phyloP scores from a whole-genome alignment of 2,113 vertebrate species.

The Colius striatus region DNA sequence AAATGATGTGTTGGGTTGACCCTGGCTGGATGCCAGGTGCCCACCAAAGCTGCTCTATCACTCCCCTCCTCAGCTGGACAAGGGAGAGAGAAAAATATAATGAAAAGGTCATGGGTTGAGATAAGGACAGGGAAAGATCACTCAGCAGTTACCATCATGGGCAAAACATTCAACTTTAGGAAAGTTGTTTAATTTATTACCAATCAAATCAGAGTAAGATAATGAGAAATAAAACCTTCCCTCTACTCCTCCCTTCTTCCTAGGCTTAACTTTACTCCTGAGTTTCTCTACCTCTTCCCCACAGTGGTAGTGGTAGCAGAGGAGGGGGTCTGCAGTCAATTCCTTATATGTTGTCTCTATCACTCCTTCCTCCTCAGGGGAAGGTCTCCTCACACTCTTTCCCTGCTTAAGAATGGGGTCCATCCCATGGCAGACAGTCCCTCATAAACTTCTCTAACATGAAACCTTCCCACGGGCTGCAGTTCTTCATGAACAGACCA shows the following conservation, averaged over 20 bases:
- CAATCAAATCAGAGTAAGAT: not conserved
- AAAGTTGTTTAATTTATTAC: not conserved
- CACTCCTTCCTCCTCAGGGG: not conserved
- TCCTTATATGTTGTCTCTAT: not conserved
- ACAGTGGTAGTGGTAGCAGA: too few relatives aligned
- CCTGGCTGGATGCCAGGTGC: not conserved
- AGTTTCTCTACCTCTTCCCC: not conserved
- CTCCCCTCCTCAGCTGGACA: not conserved
- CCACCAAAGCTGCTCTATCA: not conserved
- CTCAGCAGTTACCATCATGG: not conserved
- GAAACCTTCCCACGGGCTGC: not conserved
- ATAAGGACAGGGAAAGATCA: not conserved
- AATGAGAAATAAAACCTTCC: not conserved
- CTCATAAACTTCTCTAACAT: not conserved
- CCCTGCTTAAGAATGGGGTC: not conserved
- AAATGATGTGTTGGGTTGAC: not conserved
- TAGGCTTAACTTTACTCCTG: not conserved
- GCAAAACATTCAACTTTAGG: not conserved
- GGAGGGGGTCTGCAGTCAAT: not conserved
- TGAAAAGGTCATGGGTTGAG: not conserved
- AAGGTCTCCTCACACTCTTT: not conserved
- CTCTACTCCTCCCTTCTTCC: not conserved
- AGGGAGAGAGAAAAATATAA: not conserved
- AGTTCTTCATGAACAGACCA: not conserved
- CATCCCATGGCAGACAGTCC: not conserved